Conservation (phyloP, 2,797 vertebrate genomes). For the Sebastes steindachneri region DNA sequence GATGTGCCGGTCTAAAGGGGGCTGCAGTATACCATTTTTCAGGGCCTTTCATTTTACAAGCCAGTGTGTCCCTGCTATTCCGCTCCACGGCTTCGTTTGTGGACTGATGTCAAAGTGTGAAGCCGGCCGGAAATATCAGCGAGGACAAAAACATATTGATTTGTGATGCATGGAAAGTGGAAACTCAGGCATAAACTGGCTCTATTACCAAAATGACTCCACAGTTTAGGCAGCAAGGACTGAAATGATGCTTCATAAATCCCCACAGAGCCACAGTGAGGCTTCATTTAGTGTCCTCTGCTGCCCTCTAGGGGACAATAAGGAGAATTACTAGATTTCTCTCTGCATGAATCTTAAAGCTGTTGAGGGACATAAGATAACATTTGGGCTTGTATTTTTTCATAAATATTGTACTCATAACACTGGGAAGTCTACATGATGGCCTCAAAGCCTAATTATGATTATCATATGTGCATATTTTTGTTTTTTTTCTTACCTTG, state of each 20-base stretch:
- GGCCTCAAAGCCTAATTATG: background rate
- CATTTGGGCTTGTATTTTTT: background rate
- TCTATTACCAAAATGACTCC: background rate
- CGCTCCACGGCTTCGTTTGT: conserved; percentile 4
- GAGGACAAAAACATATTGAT: conserved; percentile 31
- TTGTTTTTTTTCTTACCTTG: too few relatives aligned
- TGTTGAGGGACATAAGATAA: background rate
- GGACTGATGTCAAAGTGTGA: background rate
- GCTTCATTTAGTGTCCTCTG: conserved; percentile 62
- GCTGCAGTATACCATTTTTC: conserved; percentile 19
- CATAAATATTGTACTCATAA: background rate
- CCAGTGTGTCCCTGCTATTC: background rate
- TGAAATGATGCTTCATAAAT: background rate
- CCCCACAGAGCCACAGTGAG: background rate
- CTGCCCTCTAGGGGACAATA: conserved; percentile 59
- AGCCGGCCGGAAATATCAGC: background rate
- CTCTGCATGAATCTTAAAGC: background rate
- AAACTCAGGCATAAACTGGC: conserved; percentile 1
- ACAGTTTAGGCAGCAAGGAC: background rate
- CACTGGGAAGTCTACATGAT: background rate
- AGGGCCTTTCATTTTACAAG: conserved; percentile 51
- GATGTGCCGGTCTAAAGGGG: conserved; percentile 7
- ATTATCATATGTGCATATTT: background rate
- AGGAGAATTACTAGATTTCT: background rate
- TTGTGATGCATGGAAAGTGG: conserved; percentile 33